Conservation (phyloP, 2,797 vertebrate species). For the Loriculus beryllinus region DNA sequence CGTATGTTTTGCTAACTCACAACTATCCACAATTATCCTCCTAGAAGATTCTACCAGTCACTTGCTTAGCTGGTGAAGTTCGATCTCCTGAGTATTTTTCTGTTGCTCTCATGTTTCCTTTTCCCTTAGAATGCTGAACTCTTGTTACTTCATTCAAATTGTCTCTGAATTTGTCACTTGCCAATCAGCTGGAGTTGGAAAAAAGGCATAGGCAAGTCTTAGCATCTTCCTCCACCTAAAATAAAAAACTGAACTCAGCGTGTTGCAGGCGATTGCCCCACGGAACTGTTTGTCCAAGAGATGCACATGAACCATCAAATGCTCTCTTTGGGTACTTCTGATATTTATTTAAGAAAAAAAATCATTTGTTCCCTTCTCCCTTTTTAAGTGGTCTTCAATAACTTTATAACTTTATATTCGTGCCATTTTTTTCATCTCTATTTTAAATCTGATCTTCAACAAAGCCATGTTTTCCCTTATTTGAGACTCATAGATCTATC, state of each 20-base stretch:
- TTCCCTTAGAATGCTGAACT: background rate
- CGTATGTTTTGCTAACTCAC: background rate
- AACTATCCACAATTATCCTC: background rate
- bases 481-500: background rate
- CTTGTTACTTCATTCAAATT: background rate
- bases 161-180: background rate
- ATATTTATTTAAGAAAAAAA: background rate
- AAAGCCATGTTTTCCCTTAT: background rate
- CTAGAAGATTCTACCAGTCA: background rate
- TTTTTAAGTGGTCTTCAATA: background rate
- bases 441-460: background rate
- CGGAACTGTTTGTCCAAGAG: background rate
- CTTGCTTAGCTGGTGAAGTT: background rate
- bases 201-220: background rate
- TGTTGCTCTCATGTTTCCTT: background rate
- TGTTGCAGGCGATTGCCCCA: background rate
- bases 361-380: background rate
- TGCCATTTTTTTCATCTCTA: background rate
- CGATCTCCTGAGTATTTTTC: background rate
- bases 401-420: background rate
- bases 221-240: background rate
- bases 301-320: background rate
- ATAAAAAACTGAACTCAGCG: background rate
- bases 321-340: background rate
- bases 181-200: background rate